Percentiles rank a stretch among this genome's conserved stretches.
Evolutionary conservation across 2,888 invertebrate genomes (phyloP).

Genomic region (Synergus laeviventris): DNA sequence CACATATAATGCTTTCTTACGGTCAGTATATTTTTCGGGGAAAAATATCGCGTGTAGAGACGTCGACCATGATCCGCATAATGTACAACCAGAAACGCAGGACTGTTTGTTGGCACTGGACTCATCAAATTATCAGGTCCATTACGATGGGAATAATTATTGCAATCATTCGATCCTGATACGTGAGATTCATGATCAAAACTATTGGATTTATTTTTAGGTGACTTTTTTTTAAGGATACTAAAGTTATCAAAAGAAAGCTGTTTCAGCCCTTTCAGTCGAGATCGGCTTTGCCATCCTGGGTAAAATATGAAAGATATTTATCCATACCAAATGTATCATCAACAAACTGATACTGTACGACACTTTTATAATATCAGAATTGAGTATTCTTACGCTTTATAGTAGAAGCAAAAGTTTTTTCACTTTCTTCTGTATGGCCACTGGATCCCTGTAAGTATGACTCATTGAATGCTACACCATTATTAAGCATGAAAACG

Average conservation of each 20-base stretch:
- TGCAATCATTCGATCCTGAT: conserved; percentile 42
- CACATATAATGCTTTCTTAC: conserved; percentile 74
- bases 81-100: conserved; percentile 79
- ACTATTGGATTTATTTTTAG: conserved; percentile 77
- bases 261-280: conserved; percentile 82
- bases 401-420: conserved; percentile 23
- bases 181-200: conserved; percentile 44
- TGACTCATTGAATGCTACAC: conserved; percentile 49
- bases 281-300: conserved; percentile 73
- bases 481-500: conserved; percentile 79
- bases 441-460: conserved; percentile 43
- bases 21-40: conserved; percentile 78
- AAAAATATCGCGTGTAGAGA: conserved; percentile 80
- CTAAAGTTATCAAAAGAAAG: conserved; percentile 84
- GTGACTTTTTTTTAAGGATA: conserved; percentile 81
- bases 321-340: background rate
- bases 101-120: conserved; percentile 68
- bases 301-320: conserved; percentile 36
- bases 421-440: background rate
- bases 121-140: conserved; percentile 50
- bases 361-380: background rate
- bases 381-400: conserved; percentile 5
- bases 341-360: background rate
- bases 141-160: conserved; percentile 46
- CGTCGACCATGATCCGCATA: conserved; percentile 78